Percentiles rank a stretch among this genome's conserved stretches.
phyloP scores from a whole-genome alignment of 2,888 invertebrate species.

The Oeneis ivallda region DNA sequence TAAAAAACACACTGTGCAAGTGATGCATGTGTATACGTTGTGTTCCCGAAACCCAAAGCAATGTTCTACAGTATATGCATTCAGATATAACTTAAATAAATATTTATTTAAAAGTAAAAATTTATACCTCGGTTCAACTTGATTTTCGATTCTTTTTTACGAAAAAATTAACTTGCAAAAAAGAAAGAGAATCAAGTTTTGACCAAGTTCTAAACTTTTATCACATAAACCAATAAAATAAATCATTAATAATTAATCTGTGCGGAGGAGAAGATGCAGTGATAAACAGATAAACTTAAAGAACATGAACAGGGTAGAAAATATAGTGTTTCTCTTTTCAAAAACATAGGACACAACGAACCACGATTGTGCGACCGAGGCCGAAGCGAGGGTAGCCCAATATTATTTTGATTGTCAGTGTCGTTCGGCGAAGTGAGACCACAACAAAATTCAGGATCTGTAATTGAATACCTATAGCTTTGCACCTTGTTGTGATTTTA shows the following conservation, averaged over 20 bases:
- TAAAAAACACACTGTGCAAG: slow-evolving; percentile 19
- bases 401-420: slow-evolving; percentile 85
- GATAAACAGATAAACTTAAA: slow-evolving; percentile 30
- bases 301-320: slow-evolving; percentile 25
- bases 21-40: slow-evolving; percentile 14
- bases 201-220: slow-evolving; percentile 21
- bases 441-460: slow-evolving; percentile 95
- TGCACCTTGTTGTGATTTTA: slow-evolving; percentile 23
- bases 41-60: slow-evolving; percentile 28
- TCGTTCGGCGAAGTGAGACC: slow-evolving; percentile 90
- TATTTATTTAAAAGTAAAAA: slow-evolving; percentile 14
- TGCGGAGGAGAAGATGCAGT: slow-evolving; percentile 32
- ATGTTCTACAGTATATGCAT: slow-evolving; percentile 26
- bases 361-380: slow-evolving; percentile 83
- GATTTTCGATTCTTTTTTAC: slow-evolving; percentile 11
- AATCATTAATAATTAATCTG: slow-evolving; percentile 4
- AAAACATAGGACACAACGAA: slow-evolving; percentile 81
- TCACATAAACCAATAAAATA: neutral
- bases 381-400: slow-evolving; percentile 76
- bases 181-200: slow-evolving; percentile 24
- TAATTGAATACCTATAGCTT: slow-evolving; percentile 64
- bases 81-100: slow-evolving; percentile 24
- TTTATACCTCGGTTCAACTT: slow-evolving; percentile 24
- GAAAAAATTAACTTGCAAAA: neutral
- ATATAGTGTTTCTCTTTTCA: slow-evolving; percentile 77